phyloP scores from a whole-genome alignment of 2,113 vertebrate genomes.

The Menidia beryllina region DNA sequence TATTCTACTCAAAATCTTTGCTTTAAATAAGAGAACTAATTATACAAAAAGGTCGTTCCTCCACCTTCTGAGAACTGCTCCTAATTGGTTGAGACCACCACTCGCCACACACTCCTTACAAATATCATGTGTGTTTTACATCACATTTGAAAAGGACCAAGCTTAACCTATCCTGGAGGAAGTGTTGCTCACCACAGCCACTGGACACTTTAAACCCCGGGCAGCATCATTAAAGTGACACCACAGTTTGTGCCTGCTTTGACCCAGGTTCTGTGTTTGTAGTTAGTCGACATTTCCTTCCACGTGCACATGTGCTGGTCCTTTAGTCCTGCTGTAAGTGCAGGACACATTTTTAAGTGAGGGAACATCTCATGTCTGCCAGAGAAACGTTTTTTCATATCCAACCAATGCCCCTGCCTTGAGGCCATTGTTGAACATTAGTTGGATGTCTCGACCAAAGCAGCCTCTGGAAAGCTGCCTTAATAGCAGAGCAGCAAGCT shows the following conservation, averaged over 20 bases:
- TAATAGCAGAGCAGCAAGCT: constrained; percentile 57
- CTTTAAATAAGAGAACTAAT: constrained; percentile 96
- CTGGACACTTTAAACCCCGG: constrained; percentile 47
- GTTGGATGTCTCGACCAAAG: constrained; percentile 68
- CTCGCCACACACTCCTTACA: constrained; percentile 70
- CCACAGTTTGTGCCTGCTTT: constrained; percentile 26
- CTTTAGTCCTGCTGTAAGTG: constrained; percentile 30
- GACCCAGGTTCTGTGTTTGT: constrained; percentile 48
- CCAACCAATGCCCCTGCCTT: constrained; percentile 47
- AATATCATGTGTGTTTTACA: constrained; percentile 83
- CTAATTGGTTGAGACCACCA: constrained; percentile 89
- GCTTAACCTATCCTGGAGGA: constrained; percentile 80
- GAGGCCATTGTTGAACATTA: constrained; percentile 53
- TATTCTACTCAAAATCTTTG: constrained; percentile 92
- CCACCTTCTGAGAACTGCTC: constrained; percentile 85
- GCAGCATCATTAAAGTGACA: constrained; percentile 56
- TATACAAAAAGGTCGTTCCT: constrained; percentile 91
- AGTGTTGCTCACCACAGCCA: constrained; percentile 22
- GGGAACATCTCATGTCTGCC: constrained; percentile 40
- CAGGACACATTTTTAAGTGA: constrained; percentile 37
- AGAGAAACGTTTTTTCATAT: constrained; percentile 27
- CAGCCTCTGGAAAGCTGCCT: constrained; percentile 63
- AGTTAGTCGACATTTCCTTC: constrained; percentile 46
- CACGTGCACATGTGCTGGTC: constrained; percentile 38
- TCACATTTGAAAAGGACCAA: constrained; percentile 81